Evolutionary conservation across 2,888 invertebrate genomes (phyloP), one percentile per base, ranked within the genome.

Genomic region (Hirtodrosophila cameraria): DNA sequence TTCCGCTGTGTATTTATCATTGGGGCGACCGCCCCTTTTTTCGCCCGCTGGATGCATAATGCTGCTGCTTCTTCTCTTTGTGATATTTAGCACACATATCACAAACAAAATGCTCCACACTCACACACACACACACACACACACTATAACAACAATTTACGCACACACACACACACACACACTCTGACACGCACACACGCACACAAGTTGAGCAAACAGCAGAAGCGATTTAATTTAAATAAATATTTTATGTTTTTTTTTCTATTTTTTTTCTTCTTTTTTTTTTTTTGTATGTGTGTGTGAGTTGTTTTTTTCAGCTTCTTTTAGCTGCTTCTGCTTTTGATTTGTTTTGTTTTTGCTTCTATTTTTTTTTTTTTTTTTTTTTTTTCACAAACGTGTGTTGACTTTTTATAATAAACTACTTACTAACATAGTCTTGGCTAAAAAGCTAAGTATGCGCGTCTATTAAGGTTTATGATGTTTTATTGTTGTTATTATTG

Each of bases 1-100:
- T 81, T 91, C 89, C 68, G 89, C 90, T 79, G 90, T 90, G 80
- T 91, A 91, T 85, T 90, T 89, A 88, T 89, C 90, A 89, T 90
- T 90, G 89, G 90, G 89, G 85, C 90, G 90, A 88, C 91, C 78
- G 75, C 78, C 90, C 89, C 90, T 90, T 90, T 91, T 91, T 89
- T 90, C 91, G 90, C 90, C 91, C 90, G 91, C 90, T 90, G 90
- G 89, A 90, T 91, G 90, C 91, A 91, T 91, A 82, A 67, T 71
- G 71, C 54, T 77, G 78, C 86, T 79, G 75, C 82, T 85, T 60
- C 77, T 69, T 62, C 73, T 73, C 78, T 49, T 62, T 88, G 87
- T 85, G 88, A 86, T 89, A 88, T 80, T 89, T 89, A 88, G 89
- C 88, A 89, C 89, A 90, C 91, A 91, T 91, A 91, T 91, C 91